Percentiles rank a stretch among this genome's conserved stretches.
Evolutionary conservation across 2,797 vertebrate genomes (phyloP).

Genomic region (Craterocephalus amniculus): DNA sequence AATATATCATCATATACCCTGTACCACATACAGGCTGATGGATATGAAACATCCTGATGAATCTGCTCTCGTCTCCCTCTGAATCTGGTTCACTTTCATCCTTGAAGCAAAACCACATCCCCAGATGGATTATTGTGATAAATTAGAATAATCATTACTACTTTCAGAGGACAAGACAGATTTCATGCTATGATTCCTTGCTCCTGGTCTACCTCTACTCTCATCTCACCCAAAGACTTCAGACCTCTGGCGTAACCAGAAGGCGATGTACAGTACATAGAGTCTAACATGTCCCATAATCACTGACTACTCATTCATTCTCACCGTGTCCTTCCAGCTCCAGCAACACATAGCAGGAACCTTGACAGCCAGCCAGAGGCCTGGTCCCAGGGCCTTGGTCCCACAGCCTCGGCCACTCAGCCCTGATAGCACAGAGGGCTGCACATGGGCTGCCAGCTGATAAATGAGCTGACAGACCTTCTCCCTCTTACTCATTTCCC

Average conservation of each 20-base stretch:
- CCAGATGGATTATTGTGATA: neutral
- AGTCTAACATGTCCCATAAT: slow-evolving; percentile 38
- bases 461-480: slow-evolving; percentile 83
- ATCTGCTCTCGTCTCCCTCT: neutral
- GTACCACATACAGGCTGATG: too few species aligned
- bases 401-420: slow-evolving; percentile 58
- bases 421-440: slow-evolving; percentile 60
- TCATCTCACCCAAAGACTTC: slow-evolving; percentile 42
- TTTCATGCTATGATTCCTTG: slow-evolving; percentile 31
- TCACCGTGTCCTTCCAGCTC: slow-evolving; percentile 27
- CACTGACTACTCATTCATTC: slow-evolving; percentile 48
- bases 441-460: slow-evolving; percentile 66
- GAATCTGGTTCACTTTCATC: neutral
- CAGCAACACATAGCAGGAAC: slow-evolving; percentile 19
- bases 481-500: slow-evolving; percentile 71
- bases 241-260: slow-evolving; percentile 30
- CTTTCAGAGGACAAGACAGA: neutral
- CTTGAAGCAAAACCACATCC: neutral
- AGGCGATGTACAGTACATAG: slow-evolving; percentile 33
- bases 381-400: slow-evolving; percentile 24
- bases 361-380: slow-evolving; percentile 44
- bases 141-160: neutral
- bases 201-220: slow-evolving; percentile 21
- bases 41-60: neutral
- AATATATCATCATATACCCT: too few species aligned